Percentiles rank a stretch among this genome's conserved stretches.
Conservation (phyloP, 2,113 vertebrate species). For the Triplophysa rosa region DNA sequence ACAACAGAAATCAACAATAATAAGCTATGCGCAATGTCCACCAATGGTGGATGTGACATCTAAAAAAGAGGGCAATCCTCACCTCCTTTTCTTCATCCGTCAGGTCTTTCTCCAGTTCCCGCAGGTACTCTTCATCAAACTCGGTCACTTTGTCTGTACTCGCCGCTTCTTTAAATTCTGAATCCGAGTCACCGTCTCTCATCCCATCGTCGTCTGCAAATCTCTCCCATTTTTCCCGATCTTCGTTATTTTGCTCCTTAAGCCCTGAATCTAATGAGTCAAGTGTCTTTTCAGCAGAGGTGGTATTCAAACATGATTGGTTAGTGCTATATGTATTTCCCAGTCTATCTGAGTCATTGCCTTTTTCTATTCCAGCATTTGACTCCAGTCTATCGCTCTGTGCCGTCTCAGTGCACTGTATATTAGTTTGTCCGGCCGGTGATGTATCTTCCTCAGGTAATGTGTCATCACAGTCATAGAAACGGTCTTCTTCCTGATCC, state of each 20-base stretch:
- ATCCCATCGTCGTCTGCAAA: slow-evolving; percentile 41
- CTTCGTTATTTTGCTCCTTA: background rate
- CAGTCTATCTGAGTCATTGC: slow-evolving; percentile 5
- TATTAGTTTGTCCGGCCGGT: background rate
- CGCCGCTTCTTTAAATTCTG: slow-evolving; percentile 51
- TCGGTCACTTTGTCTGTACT: slow-evolving; percentile 20
- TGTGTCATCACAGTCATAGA: slow-evolving; percentile 61
- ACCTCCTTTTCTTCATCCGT: slow-evolving; percentile 63
- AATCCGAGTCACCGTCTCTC: slow-evolving; percentile 47
- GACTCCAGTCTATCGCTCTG: background rate
- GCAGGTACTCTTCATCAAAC: slow-evolving; percentile 60
- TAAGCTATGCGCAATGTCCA: no score
- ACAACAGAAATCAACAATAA: background rate
- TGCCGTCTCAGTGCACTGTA: slow-evolving; percentile 2
- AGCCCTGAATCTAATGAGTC: background rate
- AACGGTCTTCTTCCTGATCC: slow-evolving; percentile 57
- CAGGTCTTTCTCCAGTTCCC: slow-evolving; percentile 58
- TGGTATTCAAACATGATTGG: background rate
- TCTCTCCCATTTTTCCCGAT: slow-evolving; percentile 32
- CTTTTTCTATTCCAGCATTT: slow-evolving; percentile 2
- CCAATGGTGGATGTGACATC: no score
- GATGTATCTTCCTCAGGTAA: slow-evolving; percentile 17
- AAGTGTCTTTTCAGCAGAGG: background rate
- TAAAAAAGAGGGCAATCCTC: background rate
- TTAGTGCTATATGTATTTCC: background rate